Evolutionary conservation across 2,113 vertebrate species (phyloP).

Genomic region (Ornithorhynchus anatinus): DNA sequence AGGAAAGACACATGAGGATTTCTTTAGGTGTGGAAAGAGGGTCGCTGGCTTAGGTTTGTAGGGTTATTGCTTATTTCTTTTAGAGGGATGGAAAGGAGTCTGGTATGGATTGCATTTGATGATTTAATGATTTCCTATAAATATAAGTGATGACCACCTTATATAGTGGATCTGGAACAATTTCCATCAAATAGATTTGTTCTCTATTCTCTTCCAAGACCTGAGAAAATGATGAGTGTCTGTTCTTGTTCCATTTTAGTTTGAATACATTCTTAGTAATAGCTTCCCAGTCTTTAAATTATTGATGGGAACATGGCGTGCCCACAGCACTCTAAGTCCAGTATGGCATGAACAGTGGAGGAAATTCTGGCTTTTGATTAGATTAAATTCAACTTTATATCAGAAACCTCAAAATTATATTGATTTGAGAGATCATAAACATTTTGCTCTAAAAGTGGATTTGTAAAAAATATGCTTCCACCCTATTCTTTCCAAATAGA

Average conservation of each 20-base stretch:
- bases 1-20: background rate
- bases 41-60: background rate
- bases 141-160: conserved; percentile 13
- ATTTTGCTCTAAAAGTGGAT: background rate
- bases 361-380: background rate
- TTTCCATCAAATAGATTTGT: conserved; percentile 14
- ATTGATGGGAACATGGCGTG: conserved; percentile 15
- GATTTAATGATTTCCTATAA: conserved; percentile 32
- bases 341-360: background rate
- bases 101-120: conserved; percentile 1
- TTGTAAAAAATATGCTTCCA: background rate
- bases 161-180: background rate
- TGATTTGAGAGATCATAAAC: conserved; percentile 7
- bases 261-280: background rate
- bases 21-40: too few species aligned
- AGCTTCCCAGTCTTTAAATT: background rate
- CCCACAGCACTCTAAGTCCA: background rate
- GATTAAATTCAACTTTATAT: background rate
- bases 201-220: conserved; percentile 16
- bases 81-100: background rate
- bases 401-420: background rate
- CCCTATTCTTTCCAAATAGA: background rate
- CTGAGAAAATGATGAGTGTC: background rate
- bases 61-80: background rate
- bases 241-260: conserved; percentile 15